Conservation (phyloP, 1,140 invertebrate species). For the Pentalonia nigronervosa region DNA sequence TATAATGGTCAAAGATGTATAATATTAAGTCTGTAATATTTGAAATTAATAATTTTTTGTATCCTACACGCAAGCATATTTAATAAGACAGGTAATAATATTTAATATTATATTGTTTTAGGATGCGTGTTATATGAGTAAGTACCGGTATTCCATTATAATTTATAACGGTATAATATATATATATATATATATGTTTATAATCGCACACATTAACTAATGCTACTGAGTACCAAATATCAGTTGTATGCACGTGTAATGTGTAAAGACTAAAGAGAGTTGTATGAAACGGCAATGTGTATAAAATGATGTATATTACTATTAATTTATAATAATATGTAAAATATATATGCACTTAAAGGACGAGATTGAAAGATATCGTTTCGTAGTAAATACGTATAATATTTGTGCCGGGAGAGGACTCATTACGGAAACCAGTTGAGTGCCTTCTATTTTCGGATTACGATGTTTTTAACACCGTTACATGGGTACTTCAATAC, state of each 20-base stretch:
- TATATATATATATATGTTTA: background rate
- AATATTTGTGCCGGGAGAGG: background rate
- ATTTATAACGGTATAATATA: background rate
- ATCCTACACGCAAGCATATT: background rate
- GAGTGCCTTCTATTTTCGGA: background rate
- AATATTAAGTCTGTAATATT: background rate
- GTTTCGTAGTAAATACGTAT: background rate
- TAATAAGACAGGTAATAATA: background rate
- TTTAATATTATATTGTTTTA: constrained; percentile 4
- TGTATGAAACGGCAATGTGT: background rate
- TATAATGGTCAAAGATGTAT: background rate
- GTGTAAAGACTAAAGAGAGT: background rate
- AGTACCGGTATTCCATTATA: background rate
- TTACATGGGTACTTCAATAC: background rate
- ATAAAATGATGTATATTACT: background rate
- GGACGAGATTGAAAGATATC: background rate
- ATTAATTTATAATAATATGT: background rate
- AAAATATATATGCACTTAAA: background rate
- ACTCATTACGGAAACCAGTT: background rate
- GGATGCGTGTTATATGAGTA: background rate
- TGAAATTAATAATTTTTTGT: background rate
- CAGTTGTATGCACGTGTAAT: background rate
- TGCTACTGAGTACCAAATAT: background rate
- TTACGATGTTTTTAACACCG: background rate
- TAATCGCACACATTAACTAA: background rate